phyloP scores from a whole-genome alignment of 23 tunicate species.

The Halocynthia roretzi region DNA sequence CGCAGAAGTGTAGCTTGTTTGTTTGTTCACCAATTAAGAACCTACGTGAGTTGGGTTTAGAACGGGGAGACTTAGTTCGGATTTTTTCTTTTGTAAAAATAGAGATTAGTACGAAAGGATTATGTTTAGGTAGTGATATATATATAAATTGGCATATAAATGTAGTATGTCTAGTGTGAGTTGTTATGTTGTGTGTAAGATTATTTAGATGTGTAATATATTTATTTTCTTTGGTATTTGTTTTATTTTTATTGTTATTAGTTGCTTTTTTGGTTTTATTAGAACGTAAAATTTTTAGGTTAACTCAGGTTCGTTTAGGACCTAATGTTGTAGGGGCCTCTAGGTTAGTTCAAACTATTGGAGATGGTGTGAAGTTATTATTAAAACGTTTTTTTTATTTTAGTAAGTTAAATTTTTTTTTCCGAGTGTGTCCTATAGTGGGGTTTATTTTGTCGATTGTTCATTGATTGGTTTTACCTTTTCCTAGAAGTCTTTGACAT shows the following conservation, averaged over 20 bases:
- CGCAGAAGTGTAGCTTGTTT: slow-evolving; percentile 1
- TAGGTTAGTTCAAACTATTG: slow-evolving; percentile 6
- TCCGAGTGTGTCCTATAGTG: background rate
- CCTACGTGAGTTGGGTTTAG: slow-evolving; percentile 34
- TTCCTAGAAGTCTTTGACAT: background rate
- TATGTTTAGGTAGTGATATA: no score
- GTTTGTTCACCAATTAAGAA: slow-evolving; percentile 13
- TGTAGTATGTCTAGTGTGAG: background rate
- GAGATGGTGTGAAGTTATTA: slow-evolving; percentile 7
- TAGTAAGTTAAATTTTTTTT: background rate
- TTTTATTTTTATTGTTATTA: background rate
- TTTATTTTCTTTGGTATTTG: background rate
- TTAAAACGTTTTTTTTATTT: background rate
- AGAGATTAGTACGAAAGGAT: slow-evolving; percentile 24
- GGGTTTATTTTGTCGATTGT: background rate
- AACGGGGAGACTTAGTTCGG: slow-evolving; percentile 29
- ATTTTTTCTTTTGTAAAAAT: slow-evolving; percentile 12
- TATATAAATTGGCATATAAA: background rate
- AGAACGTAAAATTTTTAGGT: slow-evolving; percentile 16
- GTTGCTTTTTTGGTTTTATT: slow-evolving; percentile 20
- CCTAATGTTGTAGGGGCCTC: slow-evolving; percentile 2
- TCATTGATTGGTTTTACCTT: background rate
- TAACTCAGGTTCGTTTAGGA: slow-evolving; percentile 9
- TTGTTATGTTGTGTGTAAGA: background rate
- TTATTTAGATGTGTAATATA: background rate